phyloP scores from a whole-genome alignment of 1,140 invertebrate species.

The Cephus cinctus region DNA sequence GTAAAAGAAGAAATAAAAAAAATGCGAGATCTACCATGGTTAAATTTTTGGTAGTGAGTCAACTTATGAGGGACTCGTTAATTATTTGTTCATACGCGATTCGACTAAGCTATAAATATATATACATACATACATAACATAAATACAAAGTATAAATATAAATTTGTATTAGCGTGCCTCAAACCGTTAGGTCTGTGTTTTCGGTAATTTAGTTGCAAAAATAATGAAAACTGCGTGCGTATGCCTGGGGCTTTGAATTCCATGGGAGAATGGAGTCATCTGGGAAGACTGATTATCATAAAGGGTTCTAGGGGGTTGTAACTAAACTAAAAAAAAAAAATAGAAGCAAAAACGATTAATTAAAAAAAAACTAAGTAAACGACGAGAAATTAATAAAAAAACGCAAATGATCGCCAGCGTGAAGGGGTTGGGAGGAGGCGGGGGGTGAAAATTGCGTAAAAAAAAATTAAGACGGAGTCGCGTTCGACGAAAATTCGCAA shows the following conservation, averaged over 20 bases:
- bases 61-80: neutral
- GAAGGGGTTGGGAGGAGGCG: no score
- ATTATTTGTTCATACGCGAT: constrained; percentile 1
- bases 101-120: neutral
- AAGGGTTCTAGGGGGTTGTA: no score
- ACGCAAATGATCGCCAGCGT: no score
- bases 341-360: neutral
- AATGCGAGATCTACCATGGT: no score
- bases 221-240: constrained; percentile 27
- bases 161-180: constrained; percentile 28
- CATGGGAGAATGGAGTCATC: constrained; percentile 33
- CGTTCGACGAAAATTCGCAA: no score
- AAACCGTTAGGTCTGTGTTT: constrained; percentile 14
- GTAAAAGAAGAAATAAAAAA: no score
- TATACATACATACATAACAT: no score
- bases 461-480: no score
- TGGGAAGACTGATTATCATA: constrained; percentile 43
- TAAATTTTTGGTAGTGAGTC: constrained; percentile 21
- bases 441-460: no score
- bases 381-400: no score
- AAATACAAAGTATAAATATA: neutral
- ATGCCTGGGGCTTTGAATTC: constrained; percentile 43
- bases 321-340: constrained; percentile 7
- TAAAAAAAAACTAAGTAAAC: neutral
- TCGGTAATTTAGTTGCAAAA: constrained; percentile 10